Conservation (phyloP, 2,797 vertebrate genomes). For the Chromobotia macracanthus region DNA sequence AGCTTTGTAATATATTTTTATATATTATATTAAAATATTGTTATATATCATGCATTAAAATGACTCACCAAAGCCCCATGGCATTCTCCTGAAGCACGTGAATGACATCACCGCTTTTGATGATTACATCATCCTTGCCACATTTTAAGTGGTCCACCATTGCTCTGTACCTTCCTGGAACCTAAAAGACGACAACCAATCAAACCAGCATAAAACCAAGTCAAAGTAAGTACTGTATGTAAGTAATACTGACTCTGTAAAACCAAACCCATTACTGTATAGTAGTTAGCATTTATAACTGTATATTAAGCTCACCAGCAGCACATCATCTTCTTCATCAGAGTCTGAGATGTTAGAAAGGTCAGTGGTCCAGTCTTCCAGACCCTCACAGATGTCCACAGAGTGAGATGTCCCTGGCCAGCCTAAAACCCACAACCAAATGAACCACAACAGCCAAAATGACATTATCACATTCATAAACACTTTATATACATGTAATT, state of each 20-base stretch:
- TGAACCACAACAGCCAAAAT: background rate
- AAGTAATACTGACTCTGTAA: too few species aligned
- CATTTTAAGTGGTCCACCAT: constrained; percentile 83
- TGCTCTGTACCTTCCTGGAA: constrained; percentile 86
- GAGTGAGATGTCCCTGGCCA: constrained; percentile 84
- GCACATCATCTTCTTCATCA: constrained; percentile 85
- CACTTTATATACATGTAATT: background rate
- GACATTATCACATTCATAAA: background rate
- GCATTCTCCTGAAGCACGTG: constrained; percentile 82
- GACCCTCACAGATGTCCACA: constrained; percentile 84
- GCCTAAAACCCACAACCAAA: constrained; percentile 69
- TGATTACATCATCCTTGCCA: constrained; percentile 81
- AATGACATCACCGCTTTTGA: constrained; percentile 82
- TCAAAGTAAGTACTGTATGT: background rate
- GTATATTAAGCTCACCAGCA: constrained; percentile 79
- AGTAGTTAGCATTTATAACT: background rate
- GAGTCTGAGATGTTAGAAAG: constrained; percentile 84
- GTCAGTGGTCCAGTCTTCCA: constrained; percentile 87
- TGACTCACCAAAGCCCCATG: constrained; percentile 83
- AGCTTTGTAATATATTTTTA: background rate
- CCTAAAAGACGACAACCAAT: constrained; percentile 66
- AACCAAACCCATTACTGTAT: constrained; percentile 66
- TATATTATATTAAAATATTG: background rate
- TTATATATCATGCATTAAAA: background rate
- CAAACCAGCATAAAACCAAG: background rate